A percentile compares a stretch with the other conserved stretches of the same genome.
Evolutionary conservation across 2,888 invertebrate species (phyloP).

Genomic region (Malacosoma neustria): DNA sequence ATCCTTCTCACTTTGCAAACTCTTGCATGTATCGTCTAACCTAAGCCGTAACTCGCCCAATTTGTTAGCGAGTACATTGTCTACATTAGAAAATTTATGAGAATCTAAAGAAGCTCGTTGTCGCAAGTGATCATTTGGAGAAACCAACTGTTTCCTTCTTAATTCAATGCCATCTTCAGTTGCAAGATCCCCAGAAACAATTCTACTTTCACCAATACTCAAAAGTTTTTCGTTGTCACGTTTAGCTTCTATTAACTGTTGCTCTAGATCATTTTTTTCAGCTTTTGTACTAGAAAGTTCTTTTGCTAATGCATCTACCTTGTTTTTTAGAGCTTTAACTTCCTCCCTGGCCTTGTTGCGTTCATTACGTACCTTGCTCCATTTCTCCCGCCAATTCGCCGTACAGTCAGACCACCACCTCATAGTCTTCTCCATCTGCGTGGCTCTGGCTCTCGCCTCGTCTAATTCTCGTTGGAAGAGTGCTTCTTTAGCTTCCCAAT

Average conservation of each 20-base stretch:
- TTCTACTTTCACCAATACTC: constrained; percentile 59
- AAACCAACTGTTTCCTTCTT: constrained; percentile 45
- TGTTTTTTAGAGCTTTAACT: constrained; percentile 85
- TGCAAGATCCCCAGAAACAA: constrained; percentile 48
- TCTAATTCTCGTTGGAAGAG: constrained; percentile 86
- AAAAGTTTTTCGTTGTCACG: constrained; percentile 88
- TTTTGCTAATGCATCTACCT: constrained; percentile 85
- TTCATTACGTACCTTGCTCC: constrained; percentile 95
- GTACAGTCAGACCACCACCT: constrained; percentile 99
- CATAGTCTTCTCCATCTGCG: constrained; percentile 99
- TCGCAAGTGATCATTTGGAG: constrained; percentile 43
- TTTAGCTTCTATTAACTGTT: constrained; percentile 84
- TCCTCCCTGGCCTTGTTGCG: constrained; percentile 95
- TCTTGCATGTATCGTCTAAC: constrained; percentile 54
- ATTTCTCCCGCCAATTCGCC: constrained; percentile 97
- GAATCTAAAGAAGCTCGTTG: constrained; percentile 63
- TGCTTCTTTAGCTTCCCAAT: constrained; percentile 87
- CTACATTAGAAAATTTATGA: constrained; percentile 61
- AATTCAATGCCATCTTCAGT: constrained; percentile 58
- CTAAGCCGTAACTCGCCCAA: constrained; percentile 48
- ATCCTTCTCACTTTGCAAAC: constrained; percentile 55
- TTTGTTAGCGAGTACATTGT: constrained; percentile 56
- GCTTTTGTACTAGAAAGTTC: constrained; percentile 83
- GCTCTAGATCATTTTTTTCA: constrained; percentile 85
- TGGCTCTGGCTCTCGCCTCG: constrained; percentile 93